phyloP scores from a whole-genome alignment of 2,888 invertebrate species.

The Coenonympha arcania region DNA sequence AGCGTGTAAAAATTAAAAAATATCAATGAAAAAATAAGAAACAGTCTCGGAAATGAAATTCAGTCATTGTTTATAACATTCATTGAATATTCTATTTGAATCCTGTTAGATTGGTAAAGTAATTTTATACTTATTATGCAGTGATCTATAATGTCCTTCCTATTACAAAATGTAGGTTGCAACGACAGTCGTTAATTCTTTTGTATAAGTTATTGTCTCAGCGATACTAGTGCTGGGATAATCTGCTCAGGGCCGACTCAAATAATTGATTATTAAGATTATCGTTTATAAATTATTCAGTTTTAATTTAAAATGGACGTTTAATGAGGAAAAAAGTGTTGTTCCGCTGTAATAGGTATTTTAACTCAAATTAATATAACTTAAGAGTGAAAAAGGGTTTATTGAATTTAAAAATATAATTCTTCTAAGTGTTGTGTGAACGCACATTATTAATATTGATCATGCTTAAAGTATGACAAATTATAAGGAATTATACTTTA shows the following conservation, averaged over 20 bases:
- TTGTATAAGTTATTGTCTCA: conserved; percentile 28
- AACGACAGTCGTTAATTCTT: conserved; percentile 26
- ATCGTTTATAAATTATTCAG: conserved; percentile 10
- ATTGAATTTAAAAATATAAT: too few species aligned
- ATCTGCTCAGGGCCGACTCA: conserved; percentile 13
- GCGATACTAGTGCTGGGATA: conserved; percentile 15
- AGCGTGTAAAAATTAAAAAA: too few species aligned
- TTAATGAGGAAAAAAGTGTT: not conserved
- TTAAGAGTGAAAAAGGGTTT: too few species aligned
- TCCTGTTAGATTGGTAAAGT: conserved; percentile 21
- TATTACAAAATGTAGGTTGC: conserved; percentile 27
- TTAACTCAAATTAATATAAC: too few species aligned
- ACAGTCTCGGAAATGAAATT: too few species aligned
- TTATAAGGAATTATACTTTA: too few species aligned
- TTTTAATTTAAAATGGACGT: conserved; percentile 3
- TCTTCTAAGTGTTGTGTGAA: too few species aligned
- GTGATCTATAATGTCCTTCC: conserved; percentile 24
- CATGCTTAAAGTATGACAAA: too few species aligned
- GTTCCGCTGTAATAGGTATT: not conserved
- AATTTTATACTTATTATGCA: conserved; percentile 22
- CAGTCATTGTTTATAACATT: not conserved
- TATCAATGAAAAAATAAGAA: too few species aligned
- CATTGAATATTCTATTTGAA: not conserved
- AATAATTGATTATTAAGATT: conserved; percentile 16
- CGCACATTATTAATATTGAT: too few species aligned